These are phyloP conservation scores for Epizoanthus illoricatus DNA, from an alignment of 92 coral and sea anemone species.

Conservation along the genomic window DNA sequence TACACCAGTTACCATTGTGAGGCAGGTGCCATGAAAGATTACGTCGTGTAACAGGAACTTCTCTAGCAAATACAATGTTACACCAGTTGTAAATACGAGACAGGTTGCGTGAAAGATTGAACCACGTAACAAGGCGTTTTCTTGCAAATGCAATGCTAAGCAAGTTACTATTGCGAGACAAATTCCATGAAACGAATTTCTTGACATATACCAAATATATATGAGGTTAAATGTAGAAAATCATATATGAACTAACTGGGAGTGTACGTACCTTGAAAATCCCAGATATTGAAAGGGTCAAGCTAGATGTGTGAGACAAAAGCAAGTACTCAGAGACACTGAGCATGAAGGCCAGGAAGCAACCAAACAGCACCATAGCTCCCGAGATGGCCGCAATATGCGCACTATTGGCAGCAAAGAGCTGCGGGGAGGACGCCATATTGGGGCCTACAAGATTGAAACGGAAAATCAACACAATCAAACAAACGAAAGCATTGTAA, in stretches of 20 bases:
- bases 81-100: too few species aligned
- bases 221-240: background rate
- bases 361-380: conserved; percentile 85
- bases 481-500: background rate
- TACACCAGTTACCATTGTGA: too few species aligned
- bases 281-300: conserved; percentile 89
- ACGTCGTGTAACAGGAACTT: too few species aligned
- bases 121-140: too few species aligned
- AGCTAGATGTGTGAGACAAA: conserved; percentile 86
- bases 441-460: conserved; percentile 57
- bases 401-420: conserved; percentile 70
- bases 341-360: conserved; percentile 93
- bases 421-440: conserved; percentile 79
- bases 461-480: background rate
- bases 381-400: conserved; percentile 57
- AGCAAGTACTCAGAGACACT: conserved; percentile 86
- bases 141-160: too few species aligned
- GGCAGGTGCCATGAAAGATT: too few species aligned
- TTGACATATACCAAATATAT: background rate
- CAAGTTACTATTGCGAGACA: too few species aligned
- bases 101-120: too few species aligned
- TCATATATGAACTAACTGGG: background rate
- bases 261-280: conserved; percentile 81
- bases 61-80: too few species aligned
- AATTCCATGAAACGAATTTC: too few species aligned